Conservation (phyloP, 2,113 vertebrate species). For the Cettia cetti region DNA sequence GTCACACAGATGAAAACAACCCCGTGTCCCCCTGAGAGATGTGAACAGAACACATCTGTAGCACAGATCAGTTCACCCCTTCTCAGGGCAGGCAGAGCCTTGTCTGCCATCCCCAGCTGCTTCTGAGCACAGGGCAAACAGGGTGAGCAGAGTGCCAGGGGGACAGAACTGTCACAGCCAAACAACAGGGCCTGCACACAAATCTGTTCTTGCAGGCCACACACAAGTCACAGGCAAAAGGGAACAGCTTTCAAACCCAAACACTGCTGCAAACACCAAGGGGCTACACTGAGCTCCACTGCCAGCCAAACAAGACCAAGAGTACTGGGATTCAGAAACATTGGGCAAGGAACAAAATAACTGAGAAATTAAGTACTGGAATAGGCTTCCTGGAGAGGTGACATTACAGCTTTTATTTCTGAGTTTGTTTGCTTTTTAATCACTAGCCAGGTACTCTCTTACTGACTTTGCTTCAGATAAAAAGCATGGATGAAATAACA, state of each 20-base stretch:
- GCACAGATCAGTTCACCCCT: not conserved
- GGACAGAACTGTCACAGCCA: not conserved
- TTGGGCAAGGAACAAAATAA: not conserved
- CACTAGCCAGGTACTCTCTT: not conserved
- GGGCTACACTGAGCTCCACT: not conserved
- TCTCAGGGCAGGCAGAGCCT: not conserved
- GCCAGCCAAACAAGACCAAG: not conserved
- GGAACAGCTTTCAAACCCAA: not conserved
- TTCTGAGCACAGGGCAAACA: not conserved
- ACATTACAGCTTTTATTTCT: not conserved
- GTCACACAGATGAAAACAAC: not conserved
- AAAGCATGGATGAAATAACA: not conserved
- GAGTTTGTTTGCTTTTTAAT: not conserved
- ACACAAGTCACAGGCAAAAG: not conserved
- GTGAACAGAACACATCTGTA: not conserved
- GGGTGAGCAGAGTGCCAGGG: not conserved
- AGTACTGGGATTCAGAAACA: not conserved
- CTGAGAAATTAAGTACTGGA: not conserved
- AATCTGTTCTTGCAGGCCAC: not conserved
- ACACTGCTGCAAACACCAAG: not conserved
- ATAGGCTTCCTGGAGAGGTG: not conserved
- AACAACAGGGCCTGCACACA: accelerated
- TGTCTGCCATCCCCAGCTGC: not conserved
- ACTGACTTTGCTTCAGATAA: not conserved
- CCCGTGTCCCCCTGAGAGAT: not conserved